phyloP scores from a whole-genome alignment of 2,113 vertebrate species.

The Trichomycterus rosablanca region DNA sequence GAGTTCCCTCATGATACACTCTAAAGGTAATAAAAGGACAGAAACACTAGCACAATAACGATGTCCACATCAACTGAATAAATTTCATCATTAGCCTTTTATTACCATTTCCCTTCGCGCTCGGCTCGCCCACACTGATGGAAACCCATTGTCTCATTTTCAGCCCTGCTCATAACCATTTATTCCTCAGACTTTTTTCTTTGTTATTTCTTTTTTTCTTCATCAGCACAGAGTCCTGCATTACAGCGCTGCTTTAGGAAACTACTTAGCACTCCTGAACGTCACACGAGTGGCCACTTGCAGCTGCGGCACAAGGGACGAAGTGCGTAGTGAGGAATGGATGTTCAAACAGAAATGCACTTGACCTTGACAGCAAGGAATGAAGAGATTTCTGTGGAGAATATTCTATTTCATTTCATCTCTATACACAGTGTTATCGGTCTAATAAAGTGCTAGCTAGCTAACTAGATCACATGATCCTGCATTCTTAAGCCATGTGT shows the following conservation, averaged over 20 bases:
- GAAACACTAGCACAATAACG: slow-evolving; percentile 41
- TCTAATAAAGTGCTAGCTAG: no score
- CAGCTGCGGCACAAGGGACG: no score
- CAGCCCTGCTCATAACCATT: slow-evolving; percentile 26
- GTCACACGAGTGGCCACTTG: no score
- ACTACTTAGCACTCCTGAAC: not conserved
- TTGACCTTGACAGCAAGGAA: no score
- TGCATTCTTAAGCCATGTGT: no score
- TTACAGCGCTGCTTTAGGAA: not conserved
- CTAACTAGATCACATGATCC: no score
- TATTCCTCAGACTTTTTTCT: slow-evolving; percentile 6
- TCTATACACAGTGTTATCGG: no score
- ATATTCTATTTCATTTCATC: no score
- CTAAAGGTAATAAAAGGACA: slow-evolving; percentile 47
- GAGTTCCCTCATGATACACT: slow-evolving; percentile 54
- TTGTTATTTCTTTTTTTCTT: slow-evolving; percentile 7
- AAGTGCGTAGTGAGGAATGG: no score
- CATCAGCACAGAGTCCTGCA: not conserved
- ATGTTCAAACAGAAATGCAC: no score
- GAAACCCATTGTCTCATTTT: slow-evolving; percentile 19
- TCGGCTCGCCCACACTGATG: slow-evolving; percentile 7
- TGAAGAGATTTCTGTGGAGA: no score
- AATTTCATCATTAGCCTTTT: slow-evolving; percentile 34
- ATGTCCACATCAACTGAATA: slow-evolving; percentile 33
- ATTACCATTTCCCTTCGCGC: slow-evolving; percentile 7